Percentiles rank a stretch among this genome's conserved stretches.
phyloP scores from a whole-genome alignment of 2,113 vertebrate genomes.

The Thermophis baileyi region DNA sequence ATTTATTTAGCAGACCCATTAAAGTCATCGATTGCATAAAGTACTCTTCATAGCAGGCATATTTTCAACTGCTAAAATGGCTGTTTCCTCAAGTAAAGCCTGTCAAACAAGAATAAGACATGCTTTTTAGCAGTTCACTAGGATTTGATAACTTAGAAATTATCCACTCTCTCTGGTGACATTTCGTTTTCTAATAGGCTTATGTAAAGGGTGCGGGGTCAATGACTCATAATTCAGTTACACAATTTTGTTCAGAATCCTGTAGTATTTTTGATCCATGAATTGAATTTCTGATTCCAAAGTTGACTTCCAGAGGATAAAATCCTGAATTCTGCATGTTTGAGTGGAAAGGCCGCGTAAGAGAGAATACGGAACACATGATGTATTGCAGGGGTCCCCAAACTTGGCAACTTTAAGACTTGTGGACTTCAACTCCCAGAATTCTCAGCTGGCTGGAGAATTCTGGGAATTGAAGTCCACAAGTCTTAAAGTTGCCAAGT shows the following conservation, averaged over 20 bases:
- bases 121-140: neutral
- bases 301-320: neutral
- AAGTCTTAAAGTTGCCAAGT: too few relatives aligned
- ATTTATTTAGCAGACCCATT: neutral
- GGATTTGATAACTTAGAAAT: neutral
- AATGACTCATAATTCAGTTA: neutral
- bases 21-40: neutral
- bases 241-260: too few relatives aligned
- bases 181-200: neutral
- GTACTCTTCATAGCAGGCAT: neutral
- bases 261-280: neutral
- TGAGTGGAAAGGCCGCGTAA: neutral
- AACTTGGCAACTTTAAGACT: too few relatives aligned
- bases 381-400: too few relatives aligned
- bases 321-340: neutral
- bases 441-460: too few relatives aligned
- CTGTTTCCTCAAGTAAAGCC: neutral
- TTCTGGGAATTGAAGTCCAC: too few relatives aligned
- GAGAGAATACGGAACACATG: neutral
- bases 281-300: neutral
- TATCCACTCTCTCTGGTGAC: neutral
- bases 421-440: too few relatives aligned
- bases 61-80: neutral
- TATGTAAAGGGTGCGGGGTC: neutral
- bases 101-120: neutral